Evolutionary conservation across 2,888 invertebrate genomes (phyloP).

Genomic region (Cosmopolites sordidus): DNA sequence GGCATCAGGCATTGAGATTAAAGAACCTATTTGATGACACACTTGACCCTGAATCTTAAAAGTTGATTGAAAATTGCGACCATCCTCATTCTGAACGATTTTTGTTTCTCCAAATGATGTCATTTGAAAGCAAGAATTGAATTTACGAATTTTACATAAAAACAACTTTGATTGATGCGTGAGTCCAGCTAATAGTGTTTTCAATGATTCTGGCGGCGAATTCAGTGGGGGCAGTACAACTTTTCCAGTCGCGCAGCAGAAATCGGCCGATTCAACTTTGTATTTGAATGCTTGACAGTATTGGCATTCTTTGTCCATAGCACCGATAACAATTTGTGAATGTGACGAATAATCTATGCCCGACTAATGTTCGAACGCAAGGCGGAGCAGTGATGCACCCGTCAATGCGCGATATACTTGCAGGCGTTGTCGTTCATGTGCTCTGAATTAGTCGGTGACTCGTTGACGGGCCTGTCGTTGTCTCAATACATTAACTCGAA

Average conservation of each 20-base stretch:
- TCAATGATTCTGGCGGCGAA: slow-evolving; percentile 9
- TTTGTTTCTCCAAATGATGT: not conserved
- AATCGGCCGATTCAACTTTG: slow-evolving; percentile 5
- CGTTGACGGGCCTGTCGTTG: too few relatives aligned
- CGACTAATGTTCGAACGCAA: too few relatives aligned
- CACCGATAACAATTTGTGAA: too few relatives aligned
- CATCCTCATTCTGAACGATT: not conserved
- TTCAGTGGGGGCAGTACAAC: slow-evolving; percentile 7
- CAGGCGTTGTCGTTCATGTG: too few relatives aligned
- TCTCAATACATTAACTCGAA: too few relatives aligned
- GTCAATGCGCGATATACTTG: too few relatives aligned
- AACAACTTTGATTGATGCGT: not conserved
- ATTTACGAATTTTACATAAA: slow-evolving; percentile 11
- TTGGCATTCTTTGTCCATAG: too few relatives aligned
- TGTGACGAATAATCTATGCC: too few relatives aligned
- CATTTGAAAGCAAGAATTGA: slow-evolving; percentile 11
- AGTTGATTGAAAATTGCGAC: slow-evolving; percentile 12
- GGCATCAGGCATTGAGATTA: too few relatives aligned
- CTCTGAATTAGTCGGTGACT: too few relatives aligned
- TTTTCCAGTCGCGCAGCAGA: slow-evolving; percentile 15
- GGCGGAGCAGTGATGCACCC: too few relatives aligned
- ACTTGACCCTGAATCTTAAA: slow-evolving; percentile 13
- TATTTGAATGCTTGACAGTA: slow-evolving; percentile 2
- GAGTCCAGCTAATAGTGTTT: slow-evolving; percentile 4
- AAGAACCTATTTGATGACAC: slow-evolving; percentile 12